Conservation (phyloP, 2,797 vertebrate species). For the Falco columbarius region DNA sequence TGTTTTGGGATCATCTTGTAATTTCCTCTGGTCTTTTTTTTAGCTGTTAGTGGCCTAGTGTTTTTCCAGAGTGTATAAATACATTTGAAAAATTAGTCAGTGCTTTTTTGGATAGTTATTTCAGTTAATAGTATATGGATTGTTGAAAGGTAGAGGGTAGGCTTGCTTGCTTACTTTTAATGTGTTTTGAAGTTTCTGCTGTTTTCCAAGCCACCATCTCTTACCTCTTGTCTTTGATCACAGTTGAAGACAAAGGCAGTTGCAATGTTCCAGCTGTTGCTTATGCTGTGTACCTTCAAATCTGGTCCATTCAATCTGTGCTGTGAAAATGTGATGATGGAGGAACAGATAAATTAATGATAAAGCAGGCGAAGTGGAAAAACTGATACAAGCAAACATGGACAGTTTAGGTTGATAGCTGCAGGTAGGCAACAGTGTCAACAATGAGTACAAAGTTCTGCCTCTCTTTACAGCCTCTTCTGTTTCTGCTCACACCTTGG, state of each 20-base stretch:
- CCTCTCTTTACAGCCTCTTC: background rate
- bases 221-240: background rate
- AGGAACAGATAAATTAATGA: background rate
- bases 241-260: background rate
- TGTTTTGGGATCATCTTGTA: background rate
- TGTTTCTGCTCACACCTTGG: background rate
- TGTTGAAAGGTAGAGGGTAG: background rate
- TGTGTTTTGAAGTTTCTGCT: background rate
- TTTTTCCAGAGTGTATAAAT: background rate
- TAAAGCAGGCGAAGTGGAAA: background rate
- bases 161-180: background rate
- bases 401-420: background rate
- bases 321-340: background rate
- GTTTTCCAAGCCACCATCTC: rapidly evolving
- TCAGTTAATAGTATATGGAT: background rate
- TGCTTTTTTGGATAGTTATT: background rate
- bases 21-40: background rate
- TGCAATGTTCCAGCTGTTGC: background rate
- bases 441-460: background rate
- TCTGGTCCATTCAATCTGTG: background rate
- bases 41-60: background rate
- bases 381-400: background rate
- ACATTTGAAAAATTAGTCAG: background rate
- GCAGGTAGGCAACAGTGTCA: background rate
- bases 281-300: background rate